phyloP scores from a whole-genome alignment of 2,797 vertebrate genomes.

The Epinephelus malabaricus region DNA sequence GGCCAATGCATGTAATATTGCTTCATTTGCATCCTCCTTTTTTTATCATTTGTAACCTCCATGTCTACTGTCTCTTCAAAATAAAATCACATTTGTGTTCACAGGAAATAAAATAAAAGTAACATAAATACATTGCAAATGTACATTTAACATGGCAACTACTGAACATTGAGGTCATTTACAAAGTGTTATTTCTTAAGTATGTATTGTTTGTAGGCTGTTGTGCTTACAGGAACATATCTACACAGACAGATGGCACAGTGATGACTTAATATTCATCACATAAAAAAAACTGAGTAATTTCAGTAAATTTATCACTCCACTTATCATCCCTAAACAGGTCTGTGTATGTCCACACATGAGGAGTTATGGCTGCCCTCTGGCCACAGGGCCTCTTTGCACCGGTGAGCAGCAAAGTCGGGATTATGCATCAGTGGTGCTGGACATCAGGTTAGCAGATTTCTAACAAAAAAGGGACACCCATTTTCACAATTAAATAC shows the following conservation, averaged over 20 bases:
- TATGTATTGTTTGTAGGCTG: neutral
- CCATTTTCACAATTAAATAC: neutral
- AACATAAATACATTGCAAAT: no score
- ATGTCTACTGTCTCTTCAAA: no score
- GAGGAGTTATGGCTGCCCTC: slow-evolving; percentile 24
- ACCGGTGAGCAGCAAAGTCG: slow-evolving; percentile 15
- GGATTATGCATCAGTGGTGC: neutral
- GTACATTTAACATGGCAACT: no score
- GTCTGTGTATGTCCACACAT: slow-evolving; percentile 23
- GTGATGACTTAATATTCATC: neutral
- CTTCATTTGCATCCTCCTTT: no score
- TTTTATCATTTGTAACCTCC: no score
- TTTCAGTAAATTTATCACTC: slow-evolving; percentile 22
- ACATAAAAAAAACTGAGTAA: slow-evolving; percentile 1
- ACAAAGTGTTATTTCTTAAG: no score
- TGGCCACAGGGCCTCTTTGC: slow-evolving; percentile 2
- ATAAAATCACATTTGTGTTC: no score
- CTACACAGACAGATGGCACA: neutral
- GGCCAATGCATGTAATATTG: no score
- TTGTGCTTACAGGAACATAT: neutral
- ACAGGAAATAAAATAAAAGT: no score
- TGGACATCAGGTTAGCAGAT: neutral
- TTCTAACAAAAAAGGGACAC: neutral
- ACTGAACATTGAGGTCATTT: no score
- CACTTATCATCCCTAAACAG: slow-evolving; percentile 18